Conservation (phyloP, 2,797 vertebrate species). For the Yasuhikotakia modesta region DNA sequence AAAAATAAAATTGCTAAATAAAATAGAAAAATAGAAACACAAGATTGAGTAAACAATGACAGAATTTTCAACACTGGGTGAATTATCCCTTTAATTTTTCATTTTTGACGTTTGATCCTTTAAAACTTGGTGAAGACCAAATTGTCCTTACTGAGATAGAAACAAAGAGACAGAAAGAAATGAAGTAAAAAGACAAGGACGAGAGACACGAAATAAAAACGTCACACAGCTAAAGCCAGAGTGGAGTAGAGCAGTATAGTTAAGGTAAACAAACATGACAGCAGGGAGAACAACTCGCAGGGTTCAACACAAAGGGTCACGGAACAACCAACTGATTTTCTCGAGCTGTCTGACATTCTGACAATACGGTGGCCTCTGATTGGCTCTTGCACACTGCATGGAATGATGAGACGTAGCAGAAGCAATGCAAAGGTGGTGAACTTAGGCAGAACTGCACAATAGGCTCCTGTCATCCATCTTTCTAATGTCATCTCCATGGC, state of each 20-base stretch:
- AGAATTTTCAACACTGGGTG: too few species aligned
- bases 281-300: slow-evolving; percentile 8
- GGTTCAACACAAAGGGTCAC: slow-evolving; percentile 28
- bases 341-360: slow-evolving; percentile 26
- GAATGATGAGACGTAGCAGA: slow-evolving; percentile 1
- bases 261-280: slow-evolving; percentile 23
- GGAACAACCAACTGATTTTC: slow-evolving; percentile 9
- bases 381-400: not conserved
- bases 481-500: slow-evolving; percentile 7
- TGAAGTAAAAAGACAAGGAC: not conserved
- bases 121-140: not conserved
- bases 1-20: too few species aligned
- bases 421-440: slow-evolving; percentile 5
- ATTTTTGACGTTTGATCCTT: not conserved
- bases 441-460: not conserved
- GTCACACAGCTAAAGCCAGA: not conserved
- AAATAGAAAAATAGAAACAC: too few species aligned
- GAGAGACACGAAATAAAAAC: not conserved
- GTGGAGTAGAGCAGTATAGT: not conserved
- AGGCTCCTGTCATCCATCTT: slow-evolving; percentile 35
- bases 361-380: slow-evolving; percentile 24
- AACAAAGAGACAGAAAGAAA: not conserved
- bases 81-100: not conserved
- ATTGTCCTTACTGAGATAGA: not conserved
- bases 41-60: not conserved